Percentiles rank a stretch among this genome's conserved stretches.
These are phyloP conservation scores for Melanargia galathea DNA, from an alignment of 2,888 invertebrate species.

Conservation along the genomic window DNA sequence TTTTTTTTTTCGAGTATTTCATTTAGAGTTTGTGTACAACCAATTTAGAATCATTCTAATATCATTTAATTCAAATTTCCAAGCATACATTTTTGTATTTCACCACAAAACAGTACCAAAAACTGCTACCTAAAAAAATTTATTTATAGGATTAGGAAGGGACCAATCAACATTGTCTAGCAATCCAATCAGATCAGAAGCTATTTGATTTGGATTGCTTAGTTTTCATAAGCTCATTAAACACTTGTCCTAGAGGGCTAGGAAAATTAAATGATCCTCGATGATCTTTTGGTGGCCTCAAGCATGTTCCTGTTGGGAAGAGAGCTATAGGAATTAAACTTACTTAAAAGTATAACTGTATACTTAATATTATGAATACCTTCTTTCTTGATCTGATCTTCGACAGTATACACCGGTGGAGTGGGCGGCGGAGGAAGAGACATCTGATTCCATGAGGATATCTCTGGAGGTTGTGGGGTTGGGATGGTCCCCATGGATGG, in stretches of 20 bases:
- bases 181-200: no score
- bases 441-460: conserved; percentile 71
- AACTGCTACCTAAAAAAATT: no score
- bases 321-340: background rate
- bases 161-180: no score
- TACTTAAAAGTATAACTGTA: background rate
- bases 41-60: no score
- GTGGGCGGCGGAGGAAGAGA: conserved; percentile 61
- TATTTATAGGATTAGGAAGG: no score
- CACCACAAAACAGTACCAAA: no score
- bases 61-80: no score
- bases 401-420: conserved; percentile 60
- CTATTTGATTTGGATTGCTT: no score
- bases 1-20: no score
- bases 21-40: no score
- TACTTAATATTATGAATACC: conserved; percentile 52
- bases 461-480: conserved; percentile 56
- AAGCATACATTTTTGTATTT: no score
- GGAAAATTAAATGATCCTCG: background rate
- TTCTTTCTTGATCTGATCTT: conserved; percentile 79
- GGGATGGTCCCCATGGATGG: conserved; percentile 51
- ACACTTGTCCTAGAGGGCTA: background rate
- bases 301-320: background rate
- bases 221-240: background rate
- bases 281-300: background rate